Conservation (phyloP, 2,888 invertebrate species). For the Tenthredo mesomela region DNA sequence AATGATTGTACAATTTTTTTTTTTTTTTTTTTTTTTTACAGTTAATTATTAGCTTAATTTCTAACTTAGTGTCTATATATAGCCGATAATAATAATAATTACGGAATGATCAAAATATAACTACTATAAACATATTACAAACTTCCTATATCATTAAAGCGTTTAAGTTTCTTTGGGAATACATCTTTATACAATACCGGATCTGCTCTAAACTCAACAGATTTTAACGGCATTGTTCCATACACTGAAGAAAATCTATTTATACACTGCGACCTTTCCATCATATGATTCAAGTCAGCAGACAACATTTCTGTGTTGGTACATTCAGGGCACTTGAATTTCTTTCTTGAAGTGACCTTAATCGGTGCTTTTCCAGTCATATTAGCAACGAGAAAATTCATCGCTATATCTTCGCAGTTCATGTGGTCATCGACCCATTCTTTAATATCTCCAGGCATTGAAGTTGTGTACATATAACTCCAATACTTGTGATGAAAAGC, state of each 20-base stretch:
- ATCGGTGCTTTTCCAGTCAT: constrained; percentile 96
- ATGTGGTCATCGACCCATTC: constrained; percentile 96
- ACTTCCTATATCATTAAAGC: constrained; percentile 94
- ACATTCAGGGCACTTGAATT: constrained; percentile 98
- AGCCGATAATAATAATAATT: constrained; percentile 12
- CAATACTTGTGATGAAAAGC: constrained; percentile 98
- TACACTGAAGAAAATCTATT: constrained; percentile 87
- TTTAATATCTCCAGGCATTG: constrained; percentile 91
- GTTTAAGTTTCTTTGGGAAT: constrained; percentile 91
- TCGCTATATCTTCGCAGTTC: constrained; percentile 99
- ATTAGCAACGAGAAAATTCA: constrained; percentile 98
- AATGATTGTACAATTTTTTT: constrained; percentile 30
- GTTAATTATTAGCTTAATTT: neutral
- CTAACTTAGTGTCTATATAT: constrained; percentile 11
- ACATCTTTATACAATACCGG: constrained; percentile 94
- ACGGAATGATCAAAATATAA: constrained; percentile 44
- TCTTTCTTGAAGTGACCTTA: constrained; percentile 96
- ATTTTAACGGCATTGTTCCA: constrained; percentile 91
- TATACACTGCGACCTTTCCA: constrained; percentile 94
- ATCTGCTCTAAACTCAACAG: constrained; percentile 96
- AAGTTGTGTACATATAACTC: constrained; percentile 95
- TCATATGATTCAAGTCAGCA: constrained; percentile 95
- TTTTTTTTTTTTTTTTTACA: neutral
- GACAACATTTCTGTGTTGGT: constrained; percentile 96
- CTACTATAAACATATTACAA: constrained; percentile 80